Conservation (phyloP, 2,888 invertebrate species). For the Drosophila pseudotakahashii region DNA sequence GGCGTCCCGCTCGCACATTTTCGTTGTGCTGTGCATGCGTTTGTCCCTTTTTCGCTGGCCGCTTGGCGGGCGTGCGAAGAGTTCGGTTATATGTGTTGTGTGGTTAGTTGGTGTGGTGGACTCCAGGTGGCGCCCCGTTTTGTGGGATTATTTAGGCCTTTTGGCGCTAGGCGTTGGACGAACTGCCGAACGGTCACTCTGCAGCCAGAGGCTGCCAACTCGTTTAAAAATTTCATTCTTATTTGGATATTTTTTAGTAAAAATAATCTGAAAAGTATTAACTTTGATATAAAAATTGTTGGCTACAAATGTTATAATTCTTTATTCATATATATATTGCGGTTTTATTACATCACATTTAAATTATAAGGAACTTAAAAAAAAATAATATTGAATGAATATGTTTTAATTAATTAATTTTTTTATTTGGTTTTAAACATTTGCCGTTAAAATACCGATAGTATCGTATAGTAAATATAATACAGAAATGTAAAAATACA, state of each 20-base stretch:
- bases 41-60: not conserved
- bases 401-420: too few species aligned
- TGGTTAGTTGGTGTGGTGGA: constrained; percentile 37
- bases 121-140: constrained; percentile 5
- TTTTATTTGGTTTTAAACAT: too few species aligned
- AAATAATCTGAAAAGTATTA: not conserved
- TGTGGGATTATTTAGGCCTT: constrained; percentile 7
- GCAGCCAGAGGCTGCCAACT: not conserved
- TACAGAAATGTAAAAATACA: too few species aligned
- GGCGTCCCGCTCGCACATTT: not conserved
- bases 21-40: not conserved
- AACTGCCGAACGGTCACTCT: not conserved
- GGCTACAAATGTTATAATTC: too few species aligned
- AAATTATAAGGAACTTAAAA: too few species aligned
- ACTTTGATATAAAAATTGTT: too few species aligned
- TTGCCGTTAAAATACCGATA: not conserved
- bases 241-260: not conserved
- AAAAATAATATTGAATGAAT: too few species aligned
- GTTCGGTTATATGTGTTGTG: not conserved
- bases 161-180: constrained; percentile 16
- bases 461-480: not conserved
- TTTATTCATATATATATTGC: too few species aligned
- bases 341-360: too few species aligned
- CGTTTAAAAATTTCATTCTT: too few species aligned
- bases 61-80: constrained; percentile 5